A percentile compares a stretch with the other conserved stretches of the same genome.
phyloP scores from a whole-genome alignment of 2,113 vertebrate species.

The Hypomesus transpacificus region DNA sequence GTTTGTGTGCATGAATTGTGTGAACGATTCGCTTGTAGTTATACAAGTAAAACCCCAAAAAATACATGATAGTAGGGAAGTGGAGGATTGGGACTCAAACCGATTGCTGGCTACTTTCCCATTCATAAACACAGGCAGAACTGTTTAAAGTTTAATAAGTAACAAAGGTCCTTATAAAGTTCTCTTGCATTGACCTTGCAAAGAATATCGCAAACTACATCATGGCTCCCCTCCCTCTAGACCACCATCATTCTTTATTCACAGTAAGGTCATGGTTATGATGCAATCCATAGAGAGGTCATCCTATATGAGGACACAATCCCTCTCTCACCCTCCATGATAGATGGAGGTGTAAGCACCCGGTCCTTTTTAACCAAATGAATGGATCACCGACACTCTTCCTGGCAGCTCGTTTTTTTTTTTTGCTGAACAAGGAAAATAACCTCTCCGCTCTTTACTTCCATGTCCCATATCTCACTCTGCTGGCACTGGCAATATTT shows the following conservation, averaged over 20 bases:
- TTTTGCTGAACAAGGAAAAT: slow-evolving; percentile 60
- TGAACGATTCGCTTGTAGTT: too few relatives aligned
- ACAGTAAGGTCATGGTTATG: slow-evolving; percentile 13
- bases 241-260: slow-evolving; percentile 9
- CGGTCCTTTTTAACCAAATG: slow-evolving; percentile 53
- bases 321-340: slow-evolving; percentile 42
- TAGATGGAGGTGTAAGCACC: slow-evolving; percentile 55
- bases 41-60: too few relatives aligned
- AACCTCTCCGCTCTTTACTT: slow-evolving; percentile 48
- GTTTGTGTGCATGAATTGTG: too few relatives aligned
- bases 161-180: too few relatives aligned
- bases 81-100: too few relatives aligned
- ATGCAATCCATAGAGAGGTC: slow-evolving; percentile 42
- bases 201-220: not conserved
- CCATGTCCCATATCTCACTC: slow-evolving; percentile 43
- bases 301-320: slow-evolving; percentile 38
- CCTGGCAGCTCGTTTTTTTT: not conserved
- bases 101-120: too few relatives aligned
- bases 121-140: too few relatives aligned
- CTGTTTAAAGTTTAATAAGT: too few relatives aligned
- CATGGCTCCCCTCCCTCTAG: not conserved
- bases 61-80: too few relatives aligned
- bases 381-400: slow-evolving; percentile 31
- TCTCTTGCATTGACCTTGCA: not conserved
- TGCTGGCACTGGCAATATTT: slow-evolving; percentile 31